These are phyloP conservation scores for Bombylius major DNA, from an alignment of 2,888 invertebrate species.

Conservation along the genomic window DNA sequence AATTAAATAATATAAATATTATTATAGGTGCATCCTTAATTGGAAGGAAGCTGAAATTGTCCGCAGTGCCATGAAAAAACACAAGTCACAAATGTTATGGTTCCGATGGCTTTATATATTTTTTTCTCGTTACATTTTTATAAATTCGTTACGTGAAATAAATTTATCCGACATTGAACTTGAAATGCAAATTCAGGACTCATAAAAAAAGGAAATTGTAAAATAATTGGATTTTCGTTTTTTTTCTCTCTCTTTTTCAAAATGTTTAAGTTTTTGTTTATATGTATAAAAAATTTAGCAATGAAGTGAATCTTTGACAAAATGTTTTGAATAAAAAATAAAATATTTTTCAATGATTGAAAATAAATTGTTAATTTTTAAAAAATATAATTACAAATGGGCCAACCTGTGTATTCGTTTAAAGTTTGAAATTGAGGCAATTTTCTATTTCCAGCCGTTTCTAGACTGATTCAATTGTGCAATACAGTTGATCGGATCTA, in stretches of 20 bases:
- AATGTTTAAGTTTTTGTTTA: no score
- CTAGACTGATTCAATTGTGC: no score
- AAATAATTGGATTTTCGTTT: not conserved
- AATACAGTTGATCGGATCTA: no score
- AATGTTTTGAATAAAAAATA: no score
- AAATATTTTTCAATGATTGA: no score
- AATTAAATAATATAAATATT: not conserved
- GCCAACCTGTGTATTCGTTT: no score
- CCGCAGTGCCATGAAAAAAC: conserved; percentile 70
- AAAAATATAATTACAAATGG: no score
- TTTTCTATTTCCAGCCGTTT: no score
- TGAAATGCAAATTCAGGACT: conserved; percentile 53
- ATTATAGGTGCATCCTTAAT: conserved; percentile 49
- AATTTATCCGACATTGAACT: conserved; percentile 63
- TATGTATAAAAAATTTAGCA: no score
- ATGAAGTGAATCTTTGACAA: no score
- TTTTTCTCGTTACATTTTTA: conserved; percentile 80
- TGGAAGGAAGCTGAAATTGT: conserved; percentile 47
- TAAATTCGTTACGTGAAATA: conserved; percentile 74
- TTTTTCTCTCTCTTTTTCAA: not conserved
- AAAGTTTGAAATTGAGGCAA: no score
- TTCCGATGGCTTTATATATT: conserved; percentile 78
- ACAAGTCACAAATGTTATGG: conserved; percentile 91
- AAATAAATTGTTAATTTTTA: not conserved
- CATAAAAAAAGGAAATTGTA: not conserved